Percentiles rank a stretch among this genome's conserved stretches.
Evolutionary conservation across 1,140 invertebrate species (phyloP).

Genomic region (Leptinotarsa lineolata): DNA sequence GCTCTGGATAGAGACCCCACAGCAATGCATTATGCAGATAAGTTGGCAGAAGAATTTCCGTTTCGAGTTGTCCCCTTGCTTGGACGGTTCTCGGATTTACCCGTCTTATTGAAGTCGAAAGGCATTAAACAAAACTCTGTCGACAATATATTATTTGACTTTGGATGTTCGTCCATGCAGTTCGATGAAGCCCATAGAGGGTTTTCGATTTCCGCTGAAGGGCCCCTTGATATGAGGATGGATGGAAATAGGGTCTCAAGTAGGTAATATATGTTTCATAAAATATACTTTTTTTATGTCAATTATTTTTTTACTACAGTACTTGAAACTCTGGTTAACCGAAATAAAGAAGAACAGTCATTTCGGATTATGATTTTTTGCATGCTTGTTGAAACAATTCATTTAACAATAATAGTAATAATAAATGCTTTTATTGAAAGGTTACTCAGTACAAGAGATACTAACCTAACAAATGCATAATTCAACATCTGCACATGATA

Average conservation of each 20-base stretch:
- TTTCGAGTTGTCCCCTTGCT: conserved; percentile 75
- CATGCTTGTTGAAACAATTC: too few relatives aligned
- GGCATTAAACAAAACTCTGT: conserved; percentile 68
- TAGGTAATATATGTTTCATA: conserved; percentile 21
- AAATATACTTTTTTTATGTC: too few relatives aligned
- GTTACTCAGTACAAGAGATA: too few relatives aligned
- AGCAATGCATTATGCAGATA: conserved; percentile 70
- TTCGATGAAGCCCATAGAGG: conserved; percentile 80
- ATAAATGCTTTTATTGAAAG: too few relatives aligned
- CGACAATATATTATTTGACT: conserved; percentile 90
- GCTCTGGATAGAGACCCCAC: conserved; percentile 88
- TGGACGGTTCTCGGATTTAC: conserved; percentile 87
- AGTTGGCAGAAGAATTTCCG: conserved; percentile 68
- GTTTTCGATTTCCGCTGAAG: conserved; percentile 83
- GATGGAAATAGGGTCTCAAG: conserved; percentile 70
- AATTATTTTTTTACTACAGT: too few relatives aligned
- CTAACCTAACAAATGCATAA: too few relatives aligned
- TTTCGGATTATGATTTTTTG: too few relatives aligned
- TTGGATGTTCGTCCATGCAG: conserved; percentile 97
- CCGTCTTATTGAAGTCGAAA: conserved; percentile 65
- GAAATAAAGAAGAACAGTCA: too few relatives aligned
- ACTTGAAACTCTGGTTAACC: too few relatives aligned
- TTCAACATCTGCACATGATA: too few relatives aligned
- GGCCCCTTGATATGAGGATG: conserved; percentile 96
- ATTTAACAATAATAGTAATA: too few relatives aligned